A percentile compares a stretch with the other conserved stretches of the same genome.
These are phyloP conservation scores for Psix sp. DNA, from an alignment of 1,140 invertebrate species.

Conservation along the genomic window DNA sequence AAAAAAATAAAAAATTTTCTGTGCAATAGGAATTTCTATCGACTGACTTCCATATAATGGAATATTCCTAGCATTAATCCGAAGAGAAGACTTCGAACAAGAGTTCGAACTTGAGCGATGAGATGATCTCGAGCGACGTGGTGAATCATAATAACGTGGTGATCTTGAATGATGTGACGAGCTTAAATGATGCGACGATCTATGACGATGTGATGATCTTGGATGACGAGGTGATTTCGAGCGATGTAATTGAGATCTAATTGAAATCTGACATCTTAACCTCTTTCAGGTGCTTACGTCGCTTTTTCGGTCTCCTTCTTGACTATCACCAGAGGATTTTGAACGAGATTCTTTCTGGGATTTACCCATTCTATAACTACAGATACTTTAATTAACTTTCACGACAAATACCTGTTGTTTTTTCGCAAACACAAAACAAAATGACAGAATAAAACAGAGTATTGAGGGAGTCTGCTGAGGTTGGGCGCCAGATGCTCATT, in stretches of 20 bases:
- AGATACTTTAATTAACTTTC: background rate
- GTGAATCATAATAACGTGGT: background rate
- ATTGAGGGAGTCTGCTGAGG: background rate
- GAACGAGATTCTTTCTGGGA: background rate
- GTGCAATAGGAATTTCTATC: background rate
- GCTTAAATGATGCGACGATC: background rate
- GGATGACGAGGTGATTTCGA: too few species aligned
- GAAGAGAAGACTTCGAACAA: too few species aligned
- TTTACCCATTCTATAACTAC: background rate
- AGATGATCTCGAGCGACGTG: too few species aligned
- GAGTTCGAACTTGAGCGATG: too few species aligned
- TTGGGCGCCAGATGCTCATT: background rate
- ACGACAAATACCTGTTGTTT: background rate
- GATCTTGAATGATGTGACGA: background rate
- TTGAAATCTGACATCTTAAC: too few species aligned
- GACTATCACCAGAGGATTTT: background rate
- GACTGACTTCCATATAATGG: background rate
- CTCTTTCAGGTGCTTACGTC: background rate
- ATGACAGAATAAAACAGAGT: background rate
- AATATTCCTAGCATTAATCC: too few species aligned
- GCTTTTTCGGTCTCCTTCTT: background rate
- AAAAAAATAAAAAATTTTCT: background rate
- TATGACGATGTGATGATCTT: too few species aligned
- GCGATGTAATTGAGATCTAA: too few species aligned
- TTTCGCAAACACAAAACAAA: background rate